phyloP scores from a whole-genome alignment of 2,888 invertebrate genomes.

The Oscheius sp. region DNA sequence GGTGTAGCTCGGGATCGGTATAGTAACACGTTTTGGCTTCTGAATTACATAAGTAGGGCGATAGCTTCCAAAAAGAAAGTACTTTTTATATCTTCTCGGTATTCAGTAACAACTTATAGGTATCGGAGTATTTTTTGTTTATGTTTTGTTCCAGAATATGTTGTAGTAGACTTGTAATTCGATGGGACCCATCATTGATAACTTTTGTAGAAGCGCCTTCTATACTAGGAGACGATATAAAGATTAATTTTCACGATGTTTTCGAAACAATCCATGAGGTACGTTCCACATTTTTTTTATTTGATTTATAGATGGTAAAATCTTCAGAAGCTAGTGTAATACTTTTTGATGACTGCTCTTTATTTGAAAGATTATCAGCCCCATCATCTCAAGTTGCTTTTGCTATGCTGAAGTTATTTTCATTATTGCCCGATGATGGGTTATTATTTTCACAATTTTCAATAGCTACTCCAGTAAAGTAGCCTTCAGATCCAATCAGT shows the following conservation, averaged over 20 bases:
- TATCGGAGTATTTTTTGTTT: neutral
- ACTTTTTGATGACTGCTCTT: slow-evolving; percentile 15
- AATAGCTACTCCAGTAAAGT: neutral
- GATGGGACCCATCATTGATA: slow-evolving; percentile 37
- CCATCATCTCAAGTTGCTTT: neutral
- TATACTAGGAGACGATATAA: slow-evolving; percentile 6
- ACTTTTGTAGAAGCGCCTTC: slow-evolving; percentile 31
- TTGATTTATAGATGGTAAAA: neutral
- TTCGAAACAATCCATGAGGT: slow-evolving; percentile 1
- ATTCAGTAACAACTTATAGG: slow-evolving; percentile 8
- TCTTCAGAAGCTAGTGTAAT: neutral
- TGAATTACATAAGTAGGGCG: slow-evolving; percentile 3
- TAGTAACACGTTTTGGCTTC: neutral
- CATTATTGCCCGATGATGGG: slow-evolving; percentile 10
- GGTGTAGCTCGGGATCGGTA: neutral
- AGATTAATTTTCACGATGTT: neutral
- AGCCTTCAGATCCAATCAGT: neutral
- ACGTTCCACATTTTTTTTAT: neutral
- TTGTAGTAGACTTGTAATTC: slow-evolving; percentile 42
- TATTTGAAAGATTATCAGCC: slow-evolving; percentile 18
- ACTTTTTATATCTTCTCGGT: slow-evolving; percentile 1
- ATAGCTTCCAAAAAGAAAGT: neutral
- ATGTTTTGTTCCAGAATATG: slow-evolving; percentile 33
- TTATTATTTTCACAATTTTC: slow-evolving; percentile 14
- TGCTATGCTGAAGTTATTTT: neutral